phyloP scores from a whole-genome alignment of 1,140 invertebrate genomes.

The Amphibalanus amphitrite region DNA sequence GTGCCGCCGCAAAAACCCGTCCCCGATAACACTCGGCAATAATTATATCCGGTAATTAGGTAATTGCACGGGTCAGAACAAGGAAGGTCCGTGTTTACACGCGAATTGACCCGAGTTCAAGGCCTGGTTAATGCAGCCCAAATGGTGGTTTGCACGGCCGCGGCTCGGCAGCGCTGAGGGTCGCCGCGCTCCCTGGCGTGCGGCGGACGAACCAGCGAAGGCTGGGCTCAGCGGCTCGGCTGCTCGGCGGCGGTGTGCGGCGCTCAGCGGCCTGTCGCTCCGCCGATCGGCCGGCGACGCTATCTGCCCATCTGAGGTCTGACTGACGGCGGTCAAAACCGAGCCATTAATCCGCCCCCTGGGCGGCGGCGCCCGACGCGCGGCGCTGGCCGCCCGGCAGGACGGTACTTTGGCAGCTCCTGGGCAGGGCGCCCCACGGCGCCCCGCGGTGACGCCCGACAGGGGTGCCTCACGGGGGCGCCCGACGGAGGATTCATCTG shows the following conservation, averaged over 20 bases:
- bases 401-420: background rate
- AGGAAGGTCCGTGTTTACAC: background rate
- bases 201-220: background rate
- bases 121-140: background rate
- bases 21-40: background rate
- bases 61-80: background rate
- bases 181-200: background rate
- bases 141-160: background rate
- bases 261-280: no score
- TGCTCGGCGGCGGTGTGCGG: no score
- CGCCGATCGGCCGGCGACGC: no score
- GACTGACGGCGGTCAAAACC: background rate
- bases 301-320: background rate
- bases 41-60: slow-evolving; percentile 2
- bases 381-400: no score
- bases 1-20: background rate
- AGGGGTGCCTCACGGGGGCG: no score
- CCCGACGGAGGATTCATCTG: no score
- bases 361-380: no score
- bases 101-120: background rate
- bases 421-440: background rate
- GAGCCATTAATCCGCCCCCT: background rate
- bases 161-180: background rate
- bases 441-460: no score
- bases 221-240: no score